A percentile compares a stretch with the other conserved stretches of the same genome.
phyloP scores from a whole-genome alignment of 2,113 vertebrate genomes.

The Ophthalmolycus amberensis region DNA sequence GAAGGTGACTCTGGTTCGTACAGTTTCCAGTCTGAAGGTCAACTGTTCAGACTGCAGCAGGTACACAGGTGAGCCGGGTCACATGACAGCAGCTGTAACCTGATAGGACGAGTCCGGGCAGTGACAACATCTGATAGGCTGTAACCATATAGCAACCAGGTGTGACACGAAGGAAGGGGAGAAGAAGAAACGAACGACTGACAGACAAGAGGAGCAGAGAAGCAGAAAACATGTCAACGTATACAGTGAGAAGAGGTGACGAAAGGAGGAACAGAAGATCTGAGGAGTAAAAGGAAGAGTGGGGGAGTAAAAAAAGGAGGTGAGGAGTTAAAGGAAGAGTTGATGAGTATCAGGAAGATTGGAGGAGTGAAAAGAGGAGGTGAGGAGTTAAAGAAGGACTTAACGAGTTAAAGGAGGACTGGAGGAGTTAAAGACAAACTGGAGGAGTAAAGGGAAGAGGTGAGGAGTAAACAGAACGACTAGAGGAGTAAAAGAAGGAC shows the following conservation, averaged over 20 bases:
- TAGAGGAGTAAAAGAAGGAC: neutral
- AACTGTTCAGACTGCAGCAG: constrained; percentile 24
- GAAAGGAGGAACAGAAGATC: neutral
- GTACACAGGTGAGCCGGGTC: constrained; percentile 47
- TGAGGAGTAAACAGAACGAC: too few relatives aligned
- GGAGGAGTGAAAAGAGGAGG: too few relatives aligned
- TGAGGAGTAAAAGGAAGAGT: neutral
- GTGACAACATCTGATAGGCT: constrained; percentile 51
- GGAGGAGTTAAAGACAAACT: neutral
- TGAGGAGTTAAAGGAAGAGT: too few relatives aligned
- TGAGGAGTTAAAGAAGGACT: too few relatives aligned
- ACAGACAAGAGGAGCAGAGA: neutral
- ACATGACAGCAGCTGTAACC: constrained; percentile 45
- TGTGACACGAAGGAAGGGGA: constrained; percentile 7
- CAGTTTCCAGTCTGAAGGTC: constrained; percentile 55
- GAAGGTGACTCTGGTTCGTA: neutral
- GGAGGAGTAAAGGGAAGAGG: neutral
- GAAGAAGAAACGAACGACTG: neutral
- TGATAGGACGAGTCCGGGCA: constrained; percentile 38
- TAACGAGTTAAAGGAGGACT: too few relatives aligned
- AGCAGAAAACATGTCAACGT: neutral
- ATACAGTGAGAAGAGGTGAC: constrained; percentile 41
- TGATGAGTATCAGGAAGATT: neutral
- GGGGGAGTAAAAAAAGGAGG: too few relatives aligned
- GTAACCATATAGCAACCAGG: constrained; percentile 28